Percentiles rank a stretch among this genome's conserved stretches.
Evolutionary conservation across 1,140 invertebrate species (phyloP).

Genomic region (Gyrodactylus salaris): DNA sequence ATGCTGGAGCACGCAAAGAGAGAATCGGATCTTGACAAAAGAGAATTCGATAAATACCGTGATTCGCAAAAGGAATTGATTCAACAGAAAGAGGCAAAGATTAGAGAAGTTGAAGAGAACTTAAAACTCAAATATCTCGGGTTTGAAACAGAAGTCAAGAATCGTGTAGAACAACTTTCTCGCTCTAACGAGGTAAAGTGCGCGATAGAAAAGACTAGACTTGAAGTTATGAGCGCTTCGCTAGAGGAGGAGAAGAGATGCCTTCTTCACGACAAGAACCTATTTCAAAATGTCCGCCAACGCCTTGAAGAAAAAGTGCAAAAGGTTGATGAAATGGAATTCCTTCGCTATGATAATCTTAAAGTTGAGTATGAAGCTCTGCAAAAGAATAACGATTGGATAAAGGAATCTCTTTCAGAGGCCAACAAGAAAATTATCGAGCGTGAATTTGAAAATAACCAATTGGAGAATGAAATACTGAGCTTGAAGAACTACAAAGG

Average conservation of each 20-base stretch:
- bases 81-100: not conserved
- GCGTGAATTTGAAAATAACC: not conserved
- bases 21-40: not conserved
- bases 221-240: not conserved
- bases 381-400: not conserved
- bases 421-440: not conserved
- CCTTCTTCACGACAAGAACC: not conserved
- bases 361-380: not conserved
- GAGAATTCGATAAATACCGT: not conserved
- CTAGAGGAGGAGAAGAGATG: not conserved
- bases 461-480: not conserved
- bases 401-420: not conserved
- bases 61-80: not conserved
- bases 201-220: not conserved
- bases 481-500: not conserved
- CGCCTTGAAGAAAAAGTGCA: not conserved
- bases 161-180: not conserved
- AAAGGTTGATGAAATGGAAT: not conserved
- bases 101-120: not conserved
- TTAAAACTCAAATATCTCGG: not conserved
- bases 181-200: not conserved
- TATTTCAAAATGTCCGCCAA: not conserved
- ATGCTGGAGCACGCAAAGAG: not conserved
- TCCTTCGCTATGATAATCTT: not conserved
- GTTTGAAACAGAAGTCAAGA: not conserved